Evolutionary conservation across 92 coral and sea anemone species (phyloP), one percentile per base, ranked within the genome.

Genomic region (Actinostola sp.): DNA sequence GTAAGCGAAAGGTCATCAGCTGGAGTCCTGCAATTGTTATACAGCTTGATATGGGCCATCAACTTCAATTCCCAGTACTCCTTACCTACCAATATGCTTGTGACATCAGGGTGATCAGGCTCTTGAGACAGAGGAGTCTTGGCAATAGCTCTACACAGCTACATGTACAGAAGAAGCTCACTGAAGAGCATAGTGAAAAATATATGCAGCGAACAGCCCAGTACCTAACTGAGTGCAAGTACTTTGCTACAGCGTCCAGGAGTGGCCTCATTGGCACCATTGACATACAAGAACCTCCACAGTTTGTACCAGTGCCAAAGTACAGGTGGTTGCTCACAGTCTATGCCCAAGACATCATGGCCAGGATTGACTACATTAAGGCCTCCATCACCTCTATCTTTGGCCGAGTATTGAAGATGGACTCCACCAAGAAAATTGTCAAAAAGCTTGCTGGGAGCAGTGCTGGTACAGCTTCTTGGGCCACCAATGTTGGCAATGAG

Each of bases 51-150:
- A 33, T 55, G 17, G 81, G 90, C 5, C 88, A 81, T 51, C 78
- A 42, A 14, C 28, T 81, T 8, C 85, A 54, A 75, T 85, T 85
- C 25, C 88, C 88, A 1, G 80, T 61, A 1, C 28, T 89, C 11
- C 68, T 81, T 0, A 84, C 90, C 42, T 89, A 82, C 70, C 63
- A 69, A 17, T 77, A 81, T 74, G 91, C 91, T 24, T 85, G 96
- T 73, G 86, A 85, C 58, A 76, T 71, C 6, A 54, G 71, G 17
- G 96, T 90, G 1, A 82, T 86, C 15, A 31, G 74, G 4, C 55
- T 78, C 26, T 15, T 78, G 73, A 41, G 89, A 45, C 78, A 84
- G 0, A 16, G 87, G 8, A 66, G 78, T 26, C 78, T 84, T 0
- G 93, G 93, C 0, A 89, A 89, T 28, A 80, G 89, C 61, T 61